These are phyloP conservation scores for Ageneiosus marmoratus DNA, from an alignment of 2,113 vertebrate species.

Conservation along the genomic window DNA sequence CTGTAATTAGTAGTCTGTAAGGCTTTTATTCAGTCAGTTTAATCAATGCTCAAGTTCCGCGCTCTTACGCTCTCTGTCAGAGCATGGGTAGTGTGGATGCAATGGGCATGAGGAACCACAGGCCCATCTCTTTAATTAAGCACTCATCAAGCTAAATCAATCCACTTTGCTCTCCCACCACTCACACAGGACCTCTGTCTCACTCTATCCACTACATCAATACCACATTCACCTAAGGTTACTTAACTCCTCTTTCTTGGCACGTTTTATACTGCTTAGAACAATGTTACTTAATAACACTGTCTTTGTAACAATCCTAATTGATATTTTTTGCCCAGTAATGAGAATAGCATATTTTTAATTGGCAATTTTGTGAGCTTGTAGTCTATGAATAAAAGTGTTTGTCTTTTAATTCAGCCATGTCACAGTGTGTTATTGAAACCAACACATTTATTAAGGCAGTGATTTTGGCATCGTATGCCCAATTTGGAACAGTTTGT, in stretches of 20 bases:
- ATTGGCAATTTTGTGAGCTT: background rate
- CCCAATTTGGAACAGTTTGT: background rate
- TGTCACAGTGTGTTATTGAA: conserved; percentile 15
- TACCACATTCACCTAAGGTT: conserved; percentile 41
- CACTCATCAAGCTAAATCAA: conserved; percentile 62
- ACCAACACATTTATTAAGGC: conserved; percentile 8
- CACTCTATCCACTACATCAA: conserved; percentile 52
- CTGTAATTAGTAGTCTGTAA: conserved; percentile 21
- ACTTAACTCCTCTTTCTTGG: conserved; percentile 33
- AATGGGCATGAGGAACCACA: conserved; percentile 16
- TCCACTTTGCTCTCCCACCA: conserved; percentile 35
- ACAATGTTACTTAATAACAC: conserved; percentile 39
- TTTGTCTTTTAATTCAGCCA: background rate
- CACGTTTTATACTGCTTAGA: conserved; percentile 34
- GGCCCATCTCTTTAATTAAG: conserved; percentile 67
- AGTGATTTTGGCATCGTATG: conserved; percentile 17
- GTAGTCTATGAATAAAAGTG: background rate
- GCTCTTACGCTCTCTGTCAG: background rate
- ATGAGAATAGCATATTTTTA: conserved; percentile 9
- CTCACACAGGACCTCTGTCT: conserved; percentile 5
- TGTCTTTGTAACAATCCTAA: conserved; percentile 27
- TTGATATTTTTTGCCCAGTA: conserved; percentile 4
- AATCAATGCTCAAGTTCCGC: conserved; percentile 32
- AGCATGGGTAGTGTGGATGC: conserved; percentile 31
- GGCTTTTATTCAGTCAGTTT: conserved; percentile 19